phyloP scores from a whole-genome alignment of 2,888 invertebrate genomes.

The Hirtodrosophila cameraria region DNA sequence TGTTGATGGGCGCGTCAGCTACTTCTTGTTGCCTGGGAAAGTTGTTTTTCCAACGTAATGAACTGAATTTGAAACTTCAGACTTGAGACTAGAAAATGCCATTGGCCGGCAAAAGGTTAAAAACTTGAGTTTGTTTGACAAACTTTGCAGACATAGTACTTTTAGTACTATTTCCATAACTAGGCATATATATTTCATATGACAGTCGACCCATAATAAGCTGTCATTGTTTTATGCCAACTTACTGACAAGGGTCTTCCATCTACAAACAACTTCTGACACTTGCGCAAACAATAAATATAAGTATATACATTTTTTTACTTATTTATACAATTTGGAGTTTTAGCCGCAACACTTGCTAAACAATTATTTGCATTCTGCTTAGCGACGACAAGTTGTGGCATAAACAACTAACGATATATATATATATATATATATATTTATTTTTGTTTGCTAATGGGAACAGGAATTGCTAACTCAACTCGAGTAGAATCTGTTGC shows the following conservation, averaged over 20 bases:
- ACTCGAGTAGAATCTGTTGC: not conserved
- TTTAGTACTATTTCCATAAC: not conserved
- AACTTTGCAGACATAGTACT: slow-evolving; percentile 22
- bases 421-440: not conserved
- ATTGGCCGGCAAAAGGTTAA: slow-evolving; percentile 44
- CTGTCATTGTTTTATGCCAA: slow-evolving; percentile 36
- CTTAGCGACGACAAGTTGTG: slow-evolving; percentile 9
- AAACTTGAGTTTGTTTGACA: slow-evolving; percentile 42
- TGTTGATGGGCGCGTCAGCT: slow-evolving; percentile 25
- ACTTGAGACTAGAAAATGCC: no score
- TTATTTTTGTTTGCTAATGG: slow-evolving; percentile 1
- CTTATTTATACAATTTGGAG: slow-evolving; percentile 26
- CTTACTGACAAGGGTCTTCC: slow-evolving; percentile 31
- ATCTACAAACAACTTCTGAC: slow-evolving; percentile 16
- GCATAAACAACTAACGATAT: not conserved
- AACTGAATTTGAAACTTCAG: no score
- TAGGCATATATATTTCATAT: not conserved
- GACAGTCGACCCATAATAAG: slow-evolving; percentile 33
- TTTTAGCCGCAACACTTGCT: slow-evolving; percentile 31
- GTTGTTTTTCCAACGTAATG: slow-evolving; percentile 30
- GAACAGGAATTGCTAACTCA: not conserved
- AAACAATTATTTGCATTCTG: slow-evolving; percentile 31
- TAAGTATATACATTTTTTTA: slow-evolving; percentile 37
- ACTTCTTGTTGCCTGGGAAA: slow-evolving; percentile 46
- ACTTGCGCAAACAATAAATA: slow-evolving; percentile 45